phyloP scores from a whole-genome alignment of 2,113 vertebrate species.

The Otis tarda region DNA sequence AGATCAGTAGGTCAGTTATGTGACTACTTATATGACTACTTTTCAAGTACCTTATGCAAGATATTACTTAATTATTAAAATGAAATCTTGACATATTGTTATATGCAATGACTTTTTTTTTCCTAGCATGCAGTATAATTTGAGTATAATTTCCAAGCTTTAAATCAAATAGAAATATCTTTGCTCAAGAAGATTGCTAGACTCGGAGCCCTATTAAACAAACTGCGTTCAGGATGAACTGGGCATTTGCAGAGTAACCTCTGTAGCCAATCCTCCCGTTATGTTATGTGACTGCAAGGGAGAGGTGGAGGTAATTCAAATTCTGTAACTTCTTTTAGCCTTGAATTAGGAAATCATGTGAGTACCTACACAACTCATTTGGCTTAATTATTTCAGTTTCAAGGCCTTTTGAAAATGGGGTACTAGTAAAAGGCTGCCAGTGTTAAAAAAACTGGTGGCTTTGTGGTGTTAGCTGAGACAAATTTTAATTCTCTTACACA shows the following conservation, averaged over 20 bases:
- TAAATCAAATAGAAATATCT: not conserved
- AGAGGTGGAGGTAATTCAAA: not conserved
- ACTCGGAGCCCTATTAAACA: not conserved
- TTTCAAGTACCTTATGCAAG: conserved; percentile 27
- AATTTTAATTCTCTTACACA: not conserved
- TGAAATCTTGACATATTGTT: not conserved
- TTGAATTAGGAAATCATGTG: not conserved
- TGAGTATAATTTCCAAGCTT: not conserved
- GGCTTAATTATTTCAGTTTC: not conserved
- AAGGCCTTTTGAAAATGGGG: not conserved
- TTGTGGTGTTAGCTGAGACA: not conserved
- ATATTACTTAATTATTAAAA: not conserved
- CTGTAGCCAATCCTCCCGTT: not conserved
- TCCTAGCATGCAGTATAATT: not conserved
- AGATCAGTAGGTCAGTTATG: conserved; percentile 19
- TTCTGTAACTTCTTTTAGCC: not conserved
- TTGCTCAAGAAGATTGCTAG: not conserved
- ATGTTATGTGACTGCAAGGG: not conserved
- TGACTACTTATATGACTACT: conserved; percentile 23
- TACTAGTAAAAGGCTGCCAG: not conserved
- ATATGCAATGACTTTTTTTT: not conserved
- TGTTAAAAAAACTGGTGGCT: not conserved
- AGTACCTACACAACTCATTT: not conserved
- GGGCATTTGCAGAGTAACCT: not conserved
- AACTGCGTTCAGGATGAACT: not conserved